Base-by-base conservation (phyloP, 2,888 invertebrate species). In the Phengaris alcon region DNA sequence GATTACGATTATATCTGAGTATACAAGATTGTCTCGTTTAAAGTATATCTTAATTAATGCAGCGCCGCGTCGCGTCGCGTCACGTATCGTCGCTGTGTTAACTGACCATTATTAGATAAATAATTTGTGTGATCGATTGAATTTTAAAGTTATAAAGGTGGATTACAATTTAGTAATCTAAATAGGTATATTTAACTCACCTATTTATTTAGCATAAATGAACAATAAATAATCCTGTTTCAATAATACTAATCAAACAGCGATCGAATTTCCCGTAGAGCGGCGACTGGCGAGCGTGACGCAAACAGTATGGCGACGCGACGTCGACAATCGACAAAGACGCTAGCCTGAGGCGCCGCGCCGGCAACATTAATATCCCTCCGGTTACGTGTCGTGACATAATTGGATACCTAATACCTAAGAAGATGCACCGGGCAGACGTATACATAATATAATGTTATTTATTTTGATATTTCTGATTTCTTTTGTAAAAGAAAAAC, bases 361-460 rank as follows among this genome's bases (percentile, higher is more conserved):
- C 81, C 78, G 80, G 81, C 81, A 81, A 80, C 78, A 80, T 81
- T 83, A 81, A 83, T 80, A 80, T 80, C 78, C 78, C 81, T 79
- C 78, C 68, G 73, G 81, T 76, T 81, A 84, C 84, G 84, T 83
- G 81, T 79, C 76, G 73, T 35, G 52, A 75, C 76, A 80, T 84
- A 84, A 85, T 84, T 84, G 84, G 22, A 22, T 15, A 54, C 54
- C 22, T 5, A 59, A 22, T 22, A 22, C 22, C 22, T 22, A 22
- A 22, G 22, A 22, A 22, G 22, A 22, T 22, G 59, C 22, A 22
- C 59, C 10, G 48, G 48, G 48, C 8, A 48, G 48, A 59, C 15
- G 9, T 22, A 22, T 7, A 59, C 22, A 22, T 22, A 22, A 15
- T 9, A 8, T 57, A 8, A 15, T 13, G 7, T 15, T 57, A 57